Base-by-base conservation (phyloP, 1,140 invertebrate genomes). In the Brachionus rubens region DNA sequence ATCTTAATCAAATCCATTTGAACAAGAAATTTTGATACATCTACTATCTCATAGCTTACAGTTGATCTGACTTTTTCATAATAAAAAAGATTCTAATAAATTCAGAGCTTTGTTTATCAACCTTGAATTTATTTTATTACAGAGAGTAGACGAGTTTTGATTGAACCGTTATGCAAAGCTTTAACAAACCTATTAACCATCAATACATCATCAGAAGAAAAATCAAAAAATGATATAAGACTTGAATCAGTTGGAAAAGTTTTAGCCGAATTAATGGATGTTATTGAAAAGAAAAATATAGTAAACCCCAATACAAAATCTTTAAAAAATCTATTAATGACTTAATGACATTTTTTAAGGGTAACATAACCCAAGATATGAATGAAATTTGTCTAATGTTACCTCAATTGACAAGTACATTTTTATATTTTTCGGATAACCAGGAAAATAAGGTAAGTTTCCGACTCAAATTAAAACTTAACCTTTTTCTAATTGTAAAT, bases 261-360 rank as follows among this genome's bases (percentile, higher is more conserved):
- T n/a, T 40, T 48, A 33, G 16, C 68, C 3, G 68, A 72, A 40
- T 33, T 72, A 21, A 72, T 72, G 46, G 47, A 72, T 40, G 33
- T 40, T 4, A 16, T 72, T 12, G 68, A 72, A 54, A 48, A 50
- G 36, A 46, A 72, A 6, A 72, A 54, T 30, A 48, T 50, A n/a
- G 68, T 72, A 72, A 47, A 5, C 28, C 30, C 21, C 9, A 16
- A 21, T 16, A 33, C 26, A 10, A 16, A 26, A 19, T 21, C 1
- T 70, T 36, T 19, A 7, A 12, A 36, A 40, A 21, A 62, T n/a
- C n/a, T n/a, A n/a, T n/a, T n/a, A n/a, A n/a, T n/a, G n/a, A n/a
- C n/a, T n/a, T 30, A 14, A 12, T 28, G 24, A 28, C 28, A 56
- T 40, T 41, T 21, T 26, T n/a, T 0, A 65, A 65, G 59, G 59